Percentiles rank a stretch among this genome's conserved stretches.
These are phyloP conservation scores for Barypeithes pellucidus DNA, from an alignment of 2,888 invertebrate genomes.

Conservation along the genomic window DNA sequence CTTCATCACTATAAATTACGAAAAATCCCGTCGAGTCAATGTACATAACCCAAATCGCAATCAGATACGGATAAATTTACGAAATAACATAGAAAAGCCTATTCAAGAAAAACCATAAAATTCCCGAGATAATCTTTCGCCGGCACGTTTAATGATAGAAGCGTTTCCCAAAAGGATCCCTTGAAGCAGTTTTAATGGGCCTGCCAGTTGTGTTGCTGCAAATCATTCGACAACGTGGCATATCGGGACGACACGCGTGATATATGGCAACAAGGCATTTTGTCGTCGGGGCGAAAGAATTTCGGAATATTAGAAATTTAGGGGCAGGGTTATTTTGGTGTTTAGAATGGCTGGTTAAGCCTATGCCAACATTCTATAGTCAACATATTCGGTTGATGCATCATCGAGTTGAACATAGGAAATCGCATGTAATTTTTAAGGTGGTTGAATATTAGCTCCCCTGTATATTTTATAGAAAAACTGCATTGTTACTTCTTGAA, in stretches of 20 bases:
- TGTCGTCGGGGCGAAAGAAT: not conserved
- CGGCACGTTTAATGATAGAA: slow-evolving; percentile 51
- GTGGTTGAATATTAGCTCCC: too few relatives aligned
- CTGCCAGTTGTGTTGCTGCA: slow-evolving; percentile 37
- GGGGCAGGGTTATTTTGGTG: not conserved
- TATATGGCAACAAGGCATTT: slow-evolving; percentile 38
- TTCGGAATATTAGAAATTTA: slow-evolving; percentile 12
- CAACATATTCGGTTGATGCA: too few relatives aligned
- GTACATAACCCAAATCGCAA: slow-evolving; percentile 26
- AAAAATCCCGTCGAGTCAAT: slow-evolving; percentile 6
- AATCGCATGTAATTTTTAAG: too few relatives aligned
- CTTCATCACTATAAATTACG: slow-evolving; percentile 9
- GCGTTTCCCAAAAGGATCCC: slow-evolving; percentile 38
- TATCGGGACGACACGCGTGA: slow-evolving; percentile 26
- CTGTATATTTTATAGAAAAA: too few relatives aligned
- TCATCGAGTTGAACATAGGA: too few relatives aligned
- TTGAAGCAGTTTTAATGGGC: slow-evolving; percentile 45
- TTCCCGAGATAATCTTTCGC: slow-evolving; percentile 39
- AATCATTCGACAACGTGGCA: slow-evolving; percentile 40
- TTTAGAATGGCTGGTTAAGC: not conserved
- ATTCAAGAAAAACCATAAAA: slow-evolving; percentile 42
- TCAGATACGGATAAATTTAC: slow-evolving; percentile 42
- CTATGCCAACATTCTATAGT: too few relatives aligned
- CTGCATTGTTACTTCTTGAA: too few relatives aligned
- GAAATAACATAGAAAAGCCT: slow-evolving; percentile 41